A percentile compares a stretch with the other conserved stretches of the same genome.
Evolutionary conservation across 2,113 vertebrate genomes (phyloP).

Genomic region (Agelaius tricolor): DNA sequence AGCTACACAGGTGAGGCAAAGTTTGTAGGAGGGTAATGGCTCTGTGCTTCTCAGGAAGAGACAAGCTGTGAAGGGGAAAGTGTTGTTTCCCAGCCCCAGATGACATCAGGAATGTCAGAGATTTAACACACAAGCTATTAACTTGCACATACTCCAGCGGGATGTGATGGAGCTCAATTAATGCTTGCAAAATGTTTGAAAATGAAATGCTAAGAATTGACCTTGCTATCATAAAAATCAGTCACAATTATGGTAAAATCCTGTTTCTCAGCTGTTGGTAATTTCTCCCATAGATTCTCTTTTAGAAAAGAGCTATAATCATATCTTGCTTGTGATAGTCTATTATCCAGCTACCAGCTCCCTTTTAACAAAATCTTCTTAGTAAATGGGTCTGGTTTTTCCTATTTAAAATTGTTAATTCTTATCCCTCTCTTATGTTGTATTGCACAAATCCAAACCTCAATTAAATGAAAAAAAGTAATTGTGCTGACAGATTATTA

Average conservation of each 20-base stretch:
- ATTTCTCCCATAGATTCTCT: not conserved
- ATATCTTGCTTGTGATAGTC: not conserved
- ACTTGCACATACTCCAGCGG: not conserved
- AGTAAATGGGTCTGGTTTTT: not conserved
- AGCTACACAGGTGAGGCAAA: conserved; percentile 9
- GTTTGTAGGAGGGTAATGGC: not conserved
- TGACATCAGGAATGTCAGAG: not conserved
- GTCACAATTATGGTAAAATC: not conserved
- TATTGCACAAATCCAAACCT: not conserved
- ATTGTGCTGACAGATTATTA: conserved; percentile 8
- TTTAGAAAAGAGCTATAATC: not conserved
- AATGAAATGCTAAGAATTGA: not conserved
- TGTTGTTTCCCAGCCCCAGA: not conserved
- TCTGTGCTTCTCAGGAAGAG: not conserved
- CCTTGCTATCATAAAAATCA: not conserved
- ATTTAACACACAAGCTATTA: not conserved
- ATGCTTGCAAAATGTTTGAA: not conserved
- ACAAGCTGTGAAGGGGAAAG: not conserved
- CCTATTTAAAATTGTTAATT: not conserved
- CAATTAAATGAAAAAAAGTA: conserved; percentile 18
- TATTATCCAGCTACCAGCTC: not conserved
- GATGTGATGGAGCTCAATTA: not conserved
- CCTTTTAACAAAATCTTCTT: not conserved
- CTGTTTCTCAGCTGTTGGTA: not conserved
- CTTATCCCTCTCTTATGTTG: not conserved